Evolutionary conservation across 1,140 invertebrate species (phyloP).

Genomic region (Anoplophora glabripennis): DNA sequence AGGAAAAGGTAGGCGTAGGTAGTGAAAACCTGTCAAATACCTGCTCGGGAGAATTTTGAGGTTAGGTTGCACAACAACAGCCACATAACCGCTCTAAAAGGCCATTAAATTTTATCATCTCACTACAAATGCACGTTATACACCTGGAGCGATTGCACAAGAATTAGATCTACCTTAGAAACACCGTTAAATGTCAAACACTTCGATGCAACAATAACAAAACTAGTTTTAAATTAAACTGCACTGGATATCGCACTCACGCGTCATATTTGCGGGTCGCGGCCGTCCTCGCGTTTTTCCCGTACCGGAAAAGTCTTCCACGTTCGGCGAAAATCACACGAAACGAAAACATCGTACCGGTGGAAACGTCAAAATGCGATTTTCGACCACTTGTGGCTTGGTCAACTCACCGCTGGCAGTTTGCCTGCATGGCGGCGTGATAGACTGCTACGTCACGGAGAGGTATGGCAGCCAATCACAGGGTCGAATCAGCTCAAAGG

Average conservation of each 20-base stretch:
- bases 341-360: constrained; percentile 2
- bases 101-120: too few relatives aligned
- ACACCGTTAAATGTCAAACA: too few relatives aligned
- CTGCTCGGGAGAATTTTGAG: constrained; percentile 9
- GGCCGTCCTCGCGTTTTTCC: too few relatives aligned
- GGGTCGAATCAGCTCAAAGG: background rate
- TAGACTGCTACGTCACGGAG: constrained; percentile 20
- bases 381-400: constrained; percentile 28
- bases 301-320: background rate
- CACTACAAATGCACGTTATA: too few relatives aligned
- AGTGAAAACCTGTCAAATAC: background rate
- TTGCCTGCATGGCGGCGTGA: constrained; percentile 28
- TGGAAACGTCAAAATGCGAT: constrained; percentile 17
- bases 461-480: constrained; percentile 20
- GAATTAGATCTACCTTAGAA: too few relatives aligned
- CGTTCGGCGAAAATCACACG: background rate
- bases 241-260: too few relatives aligned
- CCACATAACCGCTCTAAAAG: background rate
- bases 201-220: too few relatives aligned
- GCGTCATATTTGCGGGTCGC: too few relatives aligned
- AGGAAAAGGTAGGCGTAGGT: constrained; percentile 1
- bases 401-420: constrained; percentile 15
- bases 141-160: too few relatives aligned
- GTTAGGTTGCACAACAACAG: constrained; percentile 14
- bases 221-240: too few relatives aligned